These are phyloP conservation scores for Gisinianus flammeolus DNA, from an alignment of 2,888 invertebrate genomes.

Conservation along the genomic window DNA sequence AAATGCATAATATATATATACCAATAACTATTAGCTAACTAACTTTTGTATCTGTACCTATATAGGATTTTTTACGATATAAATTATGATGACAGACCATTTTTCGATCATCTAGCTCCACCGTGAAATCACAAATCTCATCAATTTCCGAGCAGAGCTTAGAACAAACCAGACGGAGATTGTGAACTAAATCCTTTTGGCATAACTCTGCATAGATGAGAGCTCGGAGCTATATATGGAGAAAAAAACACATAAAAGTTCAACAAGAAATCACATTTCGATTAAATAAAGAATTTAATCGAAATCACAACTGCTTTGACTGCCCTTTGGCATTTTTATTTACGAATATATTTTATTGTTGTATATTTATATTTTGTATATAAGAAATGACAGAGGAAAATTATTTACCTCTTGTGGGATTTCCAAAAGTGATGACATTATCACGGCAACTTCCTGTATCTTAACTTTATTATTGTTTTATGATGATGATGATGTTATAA, in stretches of 20 bases:
- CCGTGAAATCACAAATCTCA: slow-evolving; percentile 46
- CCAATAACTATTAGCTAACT: no score
- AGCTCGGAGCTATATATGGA: slow-evolving; percentile 43
- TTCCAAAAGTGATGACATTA: neutral
- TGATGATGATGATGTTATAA: no score
- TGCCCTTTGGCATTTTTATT: no score
- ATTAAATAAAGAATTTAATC: no score
- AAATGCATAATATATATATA: no score
- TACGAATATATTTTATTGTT: neutral
- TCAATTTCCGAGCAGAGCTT: slow-evolving; percentile 52
- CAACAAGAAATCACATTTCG: no score
- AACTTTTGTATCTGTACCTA: no score
- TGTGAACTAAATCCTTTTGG: slow-evolving; percentile 41
- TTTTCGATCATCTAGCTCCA: slow-evolving; percentile 47
- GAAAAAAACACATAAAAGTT: no score
- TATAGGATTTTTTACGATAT: no score
- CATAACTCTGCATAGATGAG: slow-evolving; percentile 46
- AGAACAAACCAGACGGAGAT: slow-evolving; percentile 50
- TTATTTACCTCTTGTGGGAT: slow-evolving; percentile 1
- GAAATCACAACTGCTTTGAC: no score
- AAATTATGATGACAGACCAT: slow-evolving; percentile 34
- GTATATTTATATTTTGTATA: neutral
- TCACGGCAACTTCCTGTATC: neutral
- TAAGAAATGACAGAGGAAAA: neutral
- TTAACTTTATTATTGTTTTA: slow-evolving; percentile 22